A percentile compares a stretch with the other conserved stretches of the same genome.
Evolutionary conservation across 2,888 invertebrate species (phyloP).

Genomic region (Pogonocherus hispidulus): DNA sequence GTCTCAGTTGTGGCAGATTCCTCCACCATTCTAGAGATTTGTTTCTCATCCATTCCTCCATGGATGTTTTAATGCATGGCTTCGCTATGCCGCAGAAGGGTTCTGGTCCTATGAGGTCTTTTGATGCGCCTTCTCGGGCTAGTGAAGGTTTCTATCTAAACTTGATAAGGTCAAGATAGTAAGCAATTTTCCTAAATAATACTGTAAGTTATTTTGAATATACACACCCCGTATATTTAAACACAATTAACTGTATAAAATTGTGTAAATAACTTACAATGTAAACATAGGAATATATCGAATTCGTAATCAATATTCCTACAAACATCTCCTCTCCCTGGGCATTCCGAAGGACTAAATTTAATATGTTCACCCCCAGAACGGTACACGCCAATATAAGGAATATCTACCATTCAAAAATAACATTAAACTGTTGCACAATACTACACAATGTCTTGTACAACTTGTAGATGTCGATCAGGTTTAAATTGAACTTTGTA

Average conservation of each 20-base stretch:
- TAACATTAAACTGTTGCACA: conserved; percentile 38
- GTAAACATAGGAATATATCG: conserved; percentile 13
- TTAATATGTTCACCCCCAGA: conserved; percentile 41
- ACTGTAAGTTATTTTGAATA: too few species aligned
- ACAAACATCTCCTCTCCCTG: not conserved
- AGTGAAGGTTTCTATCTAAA: too few species aligned
- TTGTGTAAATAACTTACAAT: conserved; percentile 18
- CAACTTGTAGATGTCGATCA: conserved; percentile 34
- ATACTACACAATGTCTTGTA: conserved; percentile 41
- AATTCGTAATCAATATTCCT: conserved; percentile 18
- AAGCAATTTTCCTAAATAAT: too few species aligned
- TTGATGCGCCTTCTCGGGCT: too few species aligned
- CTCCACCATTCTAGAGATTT: too few species aligned
- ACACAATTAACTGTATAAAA: conserved; percentile 13
- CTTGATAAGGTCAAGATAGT: too few species aligned
- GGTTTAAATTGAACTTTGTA: not conserved
- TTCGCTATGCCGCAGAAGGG: too few species aligned
- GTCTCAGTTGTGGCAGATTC: too few species aligned
- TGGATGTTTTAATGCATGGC: too few species aligned
- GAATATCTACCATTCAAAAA: conserved; percentile 43
- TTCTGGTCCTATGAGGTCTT: too few species aligned
- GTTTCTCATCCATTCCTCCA: too few species aligned
- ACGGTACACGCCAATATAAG: conserved; percentile 40
- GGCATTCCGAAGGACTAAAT: conserved; percentile 9
- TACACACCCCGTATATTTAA: conserved; percentile 25